Evolutionary conservation across 2,113 vertebrate genomes (phyloP), one percentile per base, ranked within the genome.

Genomic region (Melanotaenia duboulayi): DNA sequence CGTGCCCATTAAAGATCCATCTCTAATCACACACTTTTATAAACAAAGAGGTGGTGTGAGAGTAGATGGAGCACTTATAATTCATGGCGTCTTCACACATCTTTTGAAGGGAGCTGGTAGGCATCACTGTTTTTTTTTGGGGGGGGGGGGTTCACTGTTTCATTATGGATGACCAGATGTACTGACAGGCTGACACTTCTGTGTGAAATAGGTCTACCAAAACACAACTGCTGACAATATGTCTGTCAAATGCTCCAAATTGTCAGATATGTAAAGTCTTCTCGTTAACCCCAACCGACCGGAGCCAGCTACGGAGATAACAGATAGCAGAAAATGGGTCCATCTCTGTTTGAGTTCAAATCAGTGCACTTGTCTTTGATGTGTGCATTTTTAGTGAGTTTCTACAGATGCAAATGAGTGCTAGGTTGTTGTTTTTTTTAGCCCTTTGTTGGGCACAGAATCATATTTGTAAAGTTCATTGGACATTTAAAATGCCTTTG

Each of bases 21-120:
- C 58, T 50, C 49, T 76, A 76, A 71, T 48, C 78, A 74, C 55
- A 71, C 50, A 48, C 71, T 70, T 59, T 28, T 60, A 76, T 51
- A 74, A 65, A 81, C 24, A 68, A 40, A 25, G 46, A 46, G 65
- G 74, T 71, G 62, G 76, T 57, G 65, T 64, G 35, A 52, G 46
- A 66, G 32, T 56, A 12, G 28, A 7, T 17, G 58, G 22, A 55
- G 28, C 51, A 85, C 90, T 84, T 59, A 90, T 91, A 88, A 90
- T 93, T 89, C 79, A 90, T 90, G 66, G 70, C 19, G 62, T 84
- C 87, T 86, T 90, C 82, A 75, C 75, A 84, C 76, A 56, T 89
- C 80, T 80, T 90, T 88, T 84, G 84, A 89, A n/a, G 63, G 69
- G 59, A 81, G 61, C 58, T 76, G 61, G 73, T 77, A 54, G 71